Percentiles rank a stretch among this genome's conserved stretches.
phyloP scores from a whole-genome alignment of 2,888 invertebrate species.

The Drosophila melanocephala region DNA sequence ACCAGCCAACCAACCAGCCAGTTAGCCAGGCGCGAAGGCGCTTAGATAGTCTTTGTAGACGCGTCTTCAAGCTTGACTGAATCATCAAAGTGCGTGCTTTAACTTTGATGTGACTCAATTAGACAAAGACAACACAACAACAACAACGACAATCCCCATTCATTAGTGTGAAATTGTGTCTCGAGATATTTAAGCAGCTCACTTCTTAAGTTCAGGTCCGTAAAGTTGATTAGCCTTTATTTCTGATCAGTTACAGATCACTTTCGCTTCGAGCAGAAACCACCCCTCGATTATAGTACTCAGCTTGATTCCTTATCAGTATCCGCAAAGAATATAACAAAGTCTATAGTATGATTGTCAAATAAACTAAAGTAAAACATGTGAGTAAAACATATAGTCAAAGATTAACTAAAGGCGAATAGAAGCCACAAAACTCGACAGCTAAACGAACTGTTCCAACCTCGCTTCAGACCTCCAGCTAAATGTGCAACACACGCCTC shows the following conservation, averaged over 20 bases:
- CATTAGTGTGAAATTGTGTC: conserved; percentile 22
- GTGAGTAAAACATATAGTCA: too few relatives aligned
- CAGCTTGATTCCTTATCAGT: neutral
- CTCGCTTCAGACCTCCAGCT: neutral
- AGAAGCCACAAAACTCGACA: neutral
- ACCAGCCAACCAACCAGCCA: neutral
- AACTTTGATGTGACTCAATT: conserved; percentile 64
- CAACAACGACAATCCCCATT: conserved; percentile 15
- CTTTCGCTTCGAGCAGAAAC: neutral
- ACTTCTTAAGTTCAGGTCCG: conserved; percentile 24
- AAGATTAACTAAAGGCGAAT: neutral
- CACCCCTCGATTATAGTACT: neutral
- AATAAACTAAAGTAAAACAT: too few relatives aligned
- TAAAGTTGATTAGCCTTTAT: conserved; percentile 27
- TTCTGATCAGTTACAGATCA: neutral
- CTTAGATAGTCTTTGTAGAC: conserved; percentile 25
- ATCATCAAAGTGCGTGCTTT: conserved; percentile 48
- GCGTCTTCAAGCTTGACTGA: conserved; percentile 58
- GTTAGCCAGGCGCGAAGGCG: conserved; percentile 18
- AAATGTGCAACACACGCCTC: conserved; percentile 6
- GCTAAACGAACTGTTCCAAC: neutral
- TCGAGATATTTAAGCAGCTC: conserved; percentile 27
- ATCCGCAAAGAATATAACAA: neutral
- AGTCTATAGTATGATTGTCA: neutral
- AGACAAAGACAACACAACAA: conserved; percentile 11